Percentiles rank a stretch among this genome's conserved stretches.
Evolutionary conservation across 2,113 vertebrate genomes (phyloP).

Genomic region (Clinocottus analis): DNA sequence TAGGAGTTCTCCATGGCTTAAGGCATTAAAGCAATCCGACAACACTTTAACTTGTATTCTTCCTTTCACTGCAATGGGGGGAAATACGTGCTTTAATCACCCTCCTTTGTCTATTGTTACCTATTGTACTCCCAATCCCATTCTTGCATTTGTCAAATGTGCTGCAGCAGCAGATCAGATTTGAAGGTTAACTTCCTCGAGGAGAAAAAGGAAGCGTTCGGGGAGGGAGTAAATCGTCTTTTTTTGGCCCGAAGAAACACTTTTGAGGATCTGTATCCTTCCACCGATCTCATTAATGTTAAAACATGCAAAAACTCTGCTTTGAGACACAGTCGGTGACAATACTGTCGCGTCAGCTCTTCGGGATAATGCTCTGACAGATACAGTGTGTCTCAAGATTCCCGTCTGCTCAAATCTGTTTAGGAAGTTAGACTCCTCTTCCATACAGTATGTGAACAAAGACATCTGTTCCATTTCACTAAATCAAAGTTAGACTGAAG

Average conservation of each 20-base stretch:
- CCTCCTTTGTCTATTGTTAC: slow-evolving; percentile 22
- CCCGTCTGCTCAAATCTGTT: slow-evolving; percentile 29
- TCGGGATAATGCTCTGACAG: slow-evolving; percentile 47
- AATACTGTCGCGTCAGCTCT: slow-evolving; percentile 53
- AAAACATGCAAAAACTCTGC: slow-evolving; percentile 64
- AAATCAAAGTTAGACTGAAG: slow-evolving; percentile 13
- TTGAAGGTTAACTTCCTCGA: slow-evolving; percentile 38
- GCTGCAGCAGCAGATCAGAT: slow-evolving; percentile 44
- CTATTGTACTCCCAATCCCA: slow-evolving; percentile 24
- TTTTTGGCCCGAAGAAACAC: slow-evolving; percentile 57
- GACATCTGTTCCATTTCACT: slow-evolving; percentile 26
- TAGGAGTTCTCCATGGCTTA: slow-evolving; percentile 38
- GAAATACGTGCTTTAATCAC: slow-evolving; percentile 23
- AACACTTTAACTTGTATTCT: slow-evolving; percentile 9
- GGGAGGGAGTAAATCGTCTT: slow-evolving; percentile 47
- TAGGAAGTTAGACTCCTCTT: slow-evolving; percentile 13
- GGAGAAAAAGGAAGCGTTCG: slow-evolving; percentile 2
- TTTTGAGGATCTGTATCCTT: slow-evolving; percentile 43
- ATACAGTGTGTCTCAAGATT: slow-evolving; percentile 28
- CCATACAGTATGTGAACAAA: slow-evolving; percentile 2
- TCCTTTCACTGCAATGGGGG: slow-evolving; percentile 17
- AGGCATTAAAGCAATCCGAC: slow-evolving; percentile 15
- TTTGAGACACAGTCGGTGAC: slow-evolving; percentile 29
- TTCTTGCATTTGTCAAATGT: slow-evolving; percentile 36
- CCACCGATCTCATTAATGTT: slow-evolving; percentile 60